Evolutionary conservation across 2,797 vertebrate species (phyloP).

Genomic region (Acanthis flammea): DNA sequence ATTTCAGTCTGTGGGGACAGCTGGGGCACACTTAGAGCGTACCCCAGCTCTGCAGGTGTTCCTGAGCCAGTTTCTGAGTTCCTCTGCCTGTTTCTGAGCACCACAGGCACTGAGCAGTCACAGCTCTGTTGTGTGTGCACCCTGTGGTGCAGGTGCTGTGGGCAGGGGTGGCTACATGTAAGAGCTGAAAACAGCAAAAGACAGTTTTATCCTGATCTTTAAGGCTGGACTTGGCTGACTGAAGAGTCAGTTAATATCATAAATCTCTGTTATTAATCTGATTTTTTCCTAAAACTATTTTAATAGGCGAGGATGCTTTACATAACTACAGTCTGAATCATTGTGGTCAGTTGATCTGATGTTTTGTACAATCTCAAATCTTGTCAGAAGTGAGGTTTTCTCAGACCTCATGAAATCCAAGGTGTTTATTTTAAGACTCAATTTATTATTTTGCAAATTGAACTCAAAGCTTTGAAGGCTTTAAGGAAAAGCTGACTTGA

Average conservation of each 20-base stretch:
- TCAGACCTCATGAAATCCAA: neutral
- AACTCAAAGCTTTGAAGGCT: neutral
- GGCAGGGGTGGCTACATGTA: neutral
- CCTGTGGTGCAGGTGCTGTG: neutral
- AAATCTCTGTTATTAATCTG: neutral
- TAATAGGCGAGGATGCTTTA: neutral
- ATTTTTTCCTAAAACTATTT: neutral
- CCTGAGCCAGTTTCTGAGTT: neutral
- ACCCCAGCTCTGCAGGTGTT: neutral
- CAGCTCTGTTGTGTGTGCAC: neutral
- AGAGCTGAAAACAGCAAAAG: neutral
- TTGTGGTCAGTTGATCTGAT: neutral
- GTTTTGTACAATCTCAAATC: neutral
- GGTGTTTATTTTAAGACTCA: neutral
- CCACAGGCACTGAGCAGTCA: neutral
- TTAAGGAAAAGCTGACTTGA: neutral
- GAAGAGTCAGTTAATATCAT: neutral
- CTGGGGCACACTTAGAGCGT: fast-evolving
- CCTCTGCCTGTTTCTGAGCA: neutral
- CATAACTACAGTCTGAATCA: conserved; percentile 10
- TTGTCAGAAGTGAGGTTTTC: neutral
- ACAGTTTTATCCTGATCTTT: neutral
- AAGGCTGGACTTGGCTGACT: neutral
- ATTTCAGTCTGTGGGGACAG: neutral
- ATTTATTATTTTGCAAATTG: neutral